A percentile compares a stretch with the other conserved stretches of the same genome.
phyloP scores from a whole-genome alignment of 2,888 invertebrate genomes.

The Drosophila dives region DNA sequence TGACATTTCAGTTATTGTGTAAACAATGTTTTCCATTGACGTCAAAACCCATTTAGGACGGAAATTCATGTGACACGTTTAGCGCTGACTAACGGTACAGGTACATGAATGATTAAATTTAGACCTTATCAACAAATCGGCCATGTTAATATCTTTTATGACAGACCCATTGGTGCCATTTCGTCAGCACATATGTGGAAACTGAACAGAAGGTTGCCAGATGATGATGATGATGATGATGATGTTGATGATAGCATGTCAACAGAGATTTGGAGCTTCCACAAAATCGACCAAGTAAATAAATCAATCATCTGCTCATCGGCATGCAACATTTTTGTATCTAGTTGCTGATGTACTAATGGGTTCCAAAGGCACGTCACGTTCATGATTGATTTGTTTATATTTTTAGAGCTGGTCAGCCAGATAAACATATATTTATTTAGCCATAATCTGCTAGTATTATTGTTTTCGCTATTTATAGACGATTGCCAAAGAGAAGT shows the following conservation, averaged over 20 bases:
- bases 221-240: constrained; percentile 10
- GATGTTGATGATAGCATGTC: constrained; percentile 11
- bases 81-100: constrained; percentile 48
- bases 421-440: constrained; percentile 42
- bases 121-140: constrained; percentile 37
- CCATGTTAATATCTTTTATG: constrained; percentile 32
- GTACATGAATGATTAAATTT: constrained; percentile 28
- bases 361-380: constrained; percentile 3
- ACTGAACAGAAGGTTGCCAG: constrained; percentile 27
- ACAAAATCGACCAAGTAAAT: constrained; percentile 50
- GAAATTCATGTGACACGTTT: constrained; percentile 37
- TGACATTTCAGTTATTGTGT: constrained; percentile 2
- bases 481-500: constrained; percentile 29
- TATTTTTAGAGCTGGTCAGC: constrained; percentile 33
- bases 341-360: constrained; percentile 21
- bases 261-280: constrained; percentile 8
- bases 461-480: constrained; percentile 44
- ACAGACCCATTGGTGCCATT: constrained; percentile 41
- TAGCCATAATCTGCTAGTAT: constrained; percentile 17
- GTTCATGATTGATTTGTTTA: constrained; percentile 64
- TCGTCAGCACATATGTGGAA: constrained; percentile 2
- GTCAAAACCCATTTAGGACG: constrained; percentile 38
- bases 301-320: constrained; percentile 63
- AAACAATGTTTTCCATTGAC: constrained; percentile 39
- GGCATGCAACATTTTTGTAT: constrained; percentile 19